Evolutionary conservation across 2,888 invertebrate genomes (phyloP).

Genomic region (Sclerodermus sp.): DNA sequence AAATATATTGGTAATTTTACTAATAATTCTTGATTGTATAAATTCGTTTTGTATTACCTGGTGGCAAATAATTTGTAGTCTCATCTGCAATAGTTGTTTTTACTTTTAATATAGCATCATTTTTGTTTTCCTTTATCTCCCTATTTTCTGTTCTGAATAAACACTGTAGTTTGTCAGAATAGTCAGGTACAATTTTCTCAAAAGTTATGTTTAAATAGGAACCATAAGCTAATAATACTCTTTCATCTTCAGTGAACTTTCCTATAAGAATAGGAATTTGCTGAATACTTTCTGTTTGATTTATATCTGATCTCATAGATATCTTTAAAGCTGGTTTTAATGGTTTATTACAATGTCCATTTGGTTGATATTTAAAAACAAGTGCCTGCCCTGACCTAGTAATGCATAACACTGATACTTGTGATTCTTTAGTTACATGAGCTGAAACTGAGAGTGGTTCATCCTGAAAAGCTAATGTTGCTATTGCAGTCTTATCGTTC

Average conservation of each 20-base stretch:
- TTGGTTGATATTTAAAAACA: slow-evolving; percentile 75
- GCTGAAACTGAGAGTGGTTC: slow-evolving; percentile 64
- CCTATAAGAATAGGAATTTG: slow-evolving; percentile 63
- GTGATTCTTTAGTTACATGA: slow-evolving; percentile 59
- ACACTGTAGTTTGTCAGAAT: slow-evolving; percentile 58
- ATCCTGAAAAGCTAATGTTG: slow-evolving; percentile 71
- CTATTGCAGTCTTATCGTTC: slow-evolving; percentile 60
- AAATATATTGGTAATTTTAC: background rate
- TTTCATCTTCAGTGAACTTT: slow-evolving; percentile 41
- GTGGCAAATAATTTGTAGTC: slow-evolving; percentile 60
- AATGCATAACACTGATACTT: slow-evolving; percentile 61
- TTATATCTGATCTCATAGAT: slow-evolving; percentile 63
- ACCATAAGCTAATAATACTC: slow-evolving; percentile 46
- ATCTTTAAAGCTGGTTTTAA: slow-evolving; percentile 67
- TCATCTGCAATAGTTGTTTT: slow-evolving; percentile 56
- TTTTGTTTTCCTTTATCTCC: slow-evolving; percentile 45
- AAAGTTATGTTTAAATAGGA: slow-evolving; percentile 39
- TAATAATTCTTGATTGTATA: background rate
- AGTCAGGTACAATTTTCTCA: slow-evolving; percentile 48
- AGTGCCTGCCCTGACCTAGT: slow-evolving; percentile 80
- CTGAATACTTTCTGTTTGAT: slow-evolving; percentile 57
- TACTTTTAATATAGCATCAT: slow-evolving; percentile 54
- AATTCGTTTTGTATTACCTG: slow-evolving; percentile 50
- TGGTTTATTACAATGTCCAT: slow-evolving; percentile 70
- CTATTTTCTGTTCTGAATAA: slow-evolving; percentile 57